Evolutionary conservation across 2,113 vertebrate species (phyloP).

Genomic region (Dipodomys spectabilis): DNA sequence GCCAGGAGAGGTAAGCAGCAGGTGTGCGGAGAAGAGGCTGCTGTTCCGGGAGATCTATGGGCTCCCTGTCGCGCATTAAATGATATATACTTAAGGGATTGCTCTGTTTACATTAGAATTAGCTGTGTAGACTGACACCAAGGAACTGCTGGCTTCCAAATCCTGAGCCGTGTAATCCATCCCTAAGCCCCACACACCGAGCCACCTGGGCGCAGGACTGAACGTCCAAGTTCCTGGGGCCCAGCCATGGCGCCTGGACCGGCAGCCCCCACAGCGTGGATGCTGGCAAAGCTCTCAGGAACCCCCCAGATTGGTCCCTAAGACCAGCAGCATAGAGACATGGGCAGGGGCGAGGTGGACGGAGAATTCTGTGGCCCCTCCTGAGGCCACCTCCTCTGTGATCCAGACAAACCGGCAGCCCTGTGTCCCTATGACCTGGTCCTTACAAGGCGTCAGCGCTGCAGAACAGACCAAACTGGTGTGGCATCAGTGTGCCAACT

Average conservation of each 20-base stretch:
- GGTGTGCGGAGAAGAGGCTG: slow-evolving; percentile 71
- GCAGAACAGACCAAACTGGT: accelerated
- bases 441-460: not conserved
- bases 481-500: accelerated
- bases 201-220: slow-evolving; percentile 68
- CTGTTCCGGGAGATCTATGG: slow-evolving; percentile 19
- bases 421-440: accelerated
- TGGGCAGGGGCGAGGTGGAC: not conserved
- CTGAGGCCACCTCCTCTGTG: too few species aligned
- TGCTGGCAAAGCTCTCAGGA: not conserved
- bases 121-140: slow-evolving; percentile 80
- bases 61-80: slow-evolving; percentile 77
- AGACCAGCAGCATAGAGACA: not conserved
- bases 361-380: not conserved
- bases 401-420: not conserved
- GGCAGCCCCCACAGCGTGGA: not conserved
- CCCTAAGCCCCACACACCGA: slow-evolving; percentile 76
- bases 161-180: slow-evolving; percentile 77
- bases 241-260: not conserved
- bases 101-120: slow-evolving; percentile 84
- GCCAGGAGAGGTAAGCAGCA: slow-evolving; percentile 48
- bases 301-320: not conserved
- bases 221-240: not conserved
- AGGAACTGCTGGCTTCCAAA: slow-evolving; percentile 81
- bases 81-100: slow-evolving; percentile 75